Conservation (phyloP, 2,888 invertebrate species). For the Muscina levida region DNA sequence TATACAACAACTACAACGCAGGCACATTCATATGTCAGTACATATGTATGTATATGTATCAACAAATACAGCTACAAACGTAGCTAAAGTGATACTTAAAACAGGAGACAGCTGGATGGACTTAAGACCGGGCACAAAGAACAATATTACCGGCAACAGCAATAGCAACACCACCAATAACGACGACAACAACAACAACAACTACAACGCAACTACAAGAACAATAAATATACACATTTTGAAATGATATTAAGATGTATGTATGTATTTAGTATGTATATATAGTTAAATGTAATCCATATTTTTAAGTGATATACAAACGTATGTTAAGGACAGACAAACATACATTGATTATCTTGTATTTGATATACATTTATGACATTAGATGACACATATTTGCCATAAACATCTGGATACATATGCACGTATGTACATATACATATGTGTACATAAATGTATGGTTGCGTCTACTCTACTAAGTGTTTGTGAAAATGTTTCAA, state of each 20-base stretch:
- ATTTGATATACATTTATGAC: slow-evolving; percentile 8
- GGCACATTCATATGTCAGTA: slow-evolving; percentile 15
- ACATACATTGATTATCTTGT: not conserved
- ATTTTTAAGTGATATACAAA: slow-evolving; percentile 3
- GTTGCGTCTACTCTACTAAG: no score
- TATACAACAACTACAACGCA: slow-evolving; percentile 19
- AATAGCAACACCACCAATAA: not conserved
- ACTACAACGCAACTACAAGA: no score
- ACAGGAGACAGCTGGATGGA: slow-evolving; percentile 35
- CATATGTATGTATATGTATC: not conserved
- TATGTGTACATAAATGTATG: no score
- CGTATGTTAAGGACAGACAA: not conserved
- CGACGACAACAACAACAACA: not conserved
- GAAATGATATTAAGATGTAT: slow-evolving; percentile 5
- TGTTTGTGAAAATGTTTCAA: no score
- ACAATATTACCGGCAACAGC: not conserved
- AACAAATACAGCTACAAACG: not conserved
- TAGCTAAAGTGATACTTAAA: slow-evolving; percentile 26
- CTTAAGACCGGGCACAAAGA: slow-evolving; percentile 22
- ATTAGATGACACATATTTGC: slow-evolving; percentile 16
- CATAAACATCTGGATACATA: not conserved
- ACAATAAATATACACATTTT: slow-evolving; percentile 25
- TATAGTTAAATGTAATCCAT: not conserved
- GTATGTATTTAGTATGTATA: not conserved
- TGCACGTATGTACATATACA: not conserved